Percentiles rank a stretch among this genome's conserved stretches.
Evolutionary conservation across 2,888 invertebrate species (phyloP).

Genomic region (Thymelicus acteon): DNA sequence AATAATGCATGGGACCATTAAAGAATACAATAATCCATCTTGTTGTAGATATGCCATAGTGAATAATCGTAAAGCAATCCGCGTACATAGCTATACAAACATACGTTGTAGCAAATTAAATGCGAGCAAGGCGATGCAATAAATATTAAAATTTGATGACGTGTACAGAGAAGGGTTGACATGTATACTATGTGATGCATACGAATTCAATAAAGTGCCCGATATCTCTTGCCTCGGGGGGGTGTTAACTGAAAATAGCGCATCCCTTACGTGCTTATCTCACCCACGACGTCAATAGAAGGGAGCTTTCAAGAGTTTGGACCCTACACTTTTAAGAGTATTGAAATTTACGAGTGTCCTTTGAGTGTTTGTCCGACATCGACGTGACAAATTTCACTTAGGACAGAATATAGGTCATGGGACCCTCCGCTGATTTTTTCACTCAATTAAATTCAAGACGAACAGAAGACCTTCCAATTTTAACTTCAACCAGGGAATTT

Average conservation of each 20-base stretch:
- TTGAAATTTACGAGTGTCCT: constrained; percentile 71
- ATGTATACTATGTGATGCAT: constrained; percentile 48
- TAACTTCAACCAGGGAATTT: not conserved
- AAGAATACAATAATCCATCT: no score
- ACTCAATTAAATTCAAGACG: constrained; percentile 40
- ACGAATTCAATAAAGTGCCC: constrained; percentile 59
- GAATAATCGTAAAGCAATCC: no score
- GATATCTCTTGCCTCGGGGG: constrained; percentile 57
- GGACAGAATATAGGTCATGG: constrained; percentile 46
- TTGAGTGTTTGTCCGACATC: constrained; percentile 54
- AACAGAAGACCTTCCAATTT: constrained; percentile 6
- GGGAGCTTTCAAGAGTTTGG: constrained; percentile 65
- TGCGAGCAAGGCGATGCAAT: no score
- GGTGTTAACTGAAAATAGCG: constrained; percentile 60
- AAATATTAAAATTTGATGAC: constrained; percentile 21
- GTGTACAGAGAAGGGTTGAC: constrained; percentile 29
- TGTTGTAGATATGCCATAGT: no score
- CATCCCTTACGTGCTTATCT: constrained; percentile 69
- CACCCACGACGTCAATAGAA: constrained; percentile 61
- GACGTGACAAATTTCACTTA: constrained; percentile 53
- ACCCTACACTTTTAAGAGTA: constrained; percentile 68
- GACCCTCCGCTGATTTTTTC: constrained; percentile 34
- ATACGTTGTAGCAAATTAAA: not conserved
- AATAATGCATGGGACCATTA: constrained; percentile 10
- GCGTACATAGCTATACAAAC: no score